Base-by-base conservation (phyloP, 2,888 invertebrate genomes). In the Drosophila mimetica region DNA sequence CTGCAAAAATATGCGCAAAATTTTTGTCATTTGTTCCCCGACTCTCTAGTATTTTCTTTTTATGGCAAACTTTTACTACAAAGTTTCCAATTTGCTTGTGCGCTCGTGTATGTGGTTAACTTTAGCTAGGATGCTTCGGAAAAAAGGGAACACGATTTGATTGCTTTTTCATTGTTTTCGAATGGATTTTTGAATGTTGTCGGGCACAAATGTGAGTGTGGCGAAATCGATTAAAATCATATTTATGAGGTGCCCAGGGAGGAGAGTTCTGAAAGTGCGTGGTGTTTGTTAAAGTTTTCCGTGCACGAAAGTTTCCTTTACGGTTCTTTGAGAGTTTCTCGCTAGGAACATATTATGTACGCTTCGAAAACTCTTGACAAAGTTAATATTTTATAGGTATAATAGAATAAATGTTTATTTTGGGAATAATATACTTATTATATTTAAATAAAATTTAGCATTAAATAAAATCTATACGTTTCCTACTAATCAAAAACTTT, bases 111-210 rank as follows among this genome's bases (percentile, higher is more conserved):
- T 55, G 77, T 53, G 44, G 37, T 64, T 65, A 65, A 59, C 76
- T 77, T 82, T 65, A 37, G 64, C 61, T 48, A n/a, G 48, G 22
- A 58, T 51, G 18, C 42, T 44, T 16, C 44, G 16, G 48, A 66
- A 73, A 66, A 61, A 61, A 47, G 46, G 50, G 66, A 61, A 67
- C 54, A 72, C 36, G 32, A 79, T 76, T 77, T 84, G 86, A 84
- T 84, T 86, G 83, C 81, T 76, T 81, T 86, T 84, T 81, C 82
- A 86, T 84, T 81, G 86, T 86, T 84, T 86, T 77, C 66, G 73
- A 76, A 79, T 81, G 75, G 67, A 55, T 75, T 63, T 71, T 78
- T 69, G 70, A 76, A 73, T 41, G 55, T 53, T 39, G 47, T 47
- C 36, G 42, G 39, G 41, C 48, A 18, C 30, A 47, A 48, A 34